Evolutionary conservation across 2,797 vertebrate species (phyloP), one percentile per base, ranked within the genome.

Genomic region (Rhodeus uyekii): DNA sequence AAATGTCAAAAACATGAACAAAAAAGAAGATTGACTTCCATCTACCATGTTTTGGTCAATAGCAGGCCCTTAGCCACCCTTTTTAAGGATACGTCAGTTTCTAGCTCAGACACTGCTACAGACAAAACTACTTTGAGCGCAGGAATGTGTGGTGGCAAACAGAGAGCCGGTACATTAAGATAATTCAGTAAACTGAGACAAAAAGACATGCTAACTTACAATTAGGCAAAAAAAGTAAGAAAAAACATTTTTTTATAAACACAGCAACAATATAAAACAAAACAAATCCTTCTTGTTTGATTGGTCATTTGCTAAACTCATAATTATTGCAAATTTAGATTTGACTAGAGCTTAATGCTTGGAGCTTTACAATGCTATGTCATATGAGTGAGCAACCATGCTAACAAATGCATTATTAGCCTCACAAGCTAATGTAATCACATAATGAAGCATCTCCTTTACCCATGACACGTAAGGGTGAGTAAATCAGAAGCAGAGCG

Each of bases 1-100:
- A 34, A 86, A 92, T 85, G 90, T 91, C 87, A 91, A 91, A 90
- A 92, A 88, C 85, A 84, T 79, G 46, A 87, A 83, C 4, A 58
- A 48, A 27, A 77, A 88, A 84, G 18, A 90, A 82, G 85, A 90
- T 87, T 85, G 90, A 90, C 88, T 18, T 87, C 88, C 90, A 84
- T 91, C 89, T 90, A 89, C 89, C 77, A 87, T 88, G 89, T 89
- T 90, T 87, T 85, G 80, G 92, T 90, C 90, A 86, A 84, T 89
- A 90, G 88, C 83, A 22, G 84, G 77, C 79, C 55, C 63, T 42
- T 61, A 78, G 46, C 61, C 36, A 34, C 46, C 50, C 16, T 32
- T 74, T 69, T 42, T 32, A 58, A 22, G 14, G 44, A 78, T 67
- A 67, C 0, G 22, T 64, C 60, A 34, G 58, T 76, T 86, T 69